phyloP scores from a whole-genome alignment of 2,797 vertebrate genomes.

The Sitta carolinensis region DNA sequence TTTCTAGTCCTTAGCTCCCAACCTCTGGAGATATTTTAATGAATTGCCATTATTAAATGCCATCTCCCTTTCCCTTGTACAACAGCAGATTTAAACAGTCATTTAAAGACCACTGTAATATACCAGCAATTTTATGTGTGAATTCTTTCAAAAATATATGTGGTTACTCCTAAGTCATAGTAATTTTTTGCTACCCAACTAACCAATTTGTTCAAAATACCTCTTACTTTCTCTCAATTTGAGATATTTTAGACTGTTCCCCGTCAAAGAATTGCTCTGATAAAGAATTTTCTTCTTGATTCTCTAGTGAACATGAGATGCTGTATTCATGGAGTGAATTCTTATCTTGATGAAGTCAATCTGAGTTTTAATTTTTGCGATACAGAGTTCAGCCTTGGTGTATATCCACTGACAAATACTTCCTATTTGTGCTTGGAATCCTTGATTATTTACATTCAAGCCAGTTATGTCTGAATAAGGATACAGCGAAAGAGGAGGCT shows the following conservation, averaged over 20 bases:
- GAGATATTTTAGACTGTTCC: neutral
- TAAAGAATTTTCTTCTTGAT: neutral
- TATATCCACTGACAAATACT: neutral
- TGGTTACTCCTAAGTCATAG: neutral
- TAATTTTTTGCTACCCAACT: neutral
- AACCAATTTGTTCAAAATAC: neutral
- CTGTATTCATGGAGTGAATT: neutral
- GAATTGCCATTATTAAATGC: neutral
- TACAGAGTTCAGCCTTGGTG: neutral
- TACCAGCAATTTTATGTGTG: neutral
- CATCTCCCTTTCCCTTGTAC: neutral
- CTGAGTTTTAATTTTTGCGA: neutral
- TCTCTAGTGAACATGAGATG: neutral
- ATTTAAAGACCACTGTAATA: neutral
- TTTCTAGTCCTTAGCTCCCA: neutral
- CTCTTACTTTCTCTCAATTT: neutral
- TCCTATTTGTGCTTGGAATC: neutral
- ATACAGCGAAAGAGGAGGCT: neutral
- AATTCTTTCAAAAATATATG: neutral
- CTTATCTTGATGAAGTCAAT: neutral
- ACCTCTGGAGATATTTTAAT: conserved; percentile 1
- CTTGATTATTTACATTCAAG: neutral
- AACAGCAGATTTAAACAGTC: neutral
- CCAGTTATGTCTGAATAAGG: neutral
- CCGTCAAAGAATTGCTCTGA: neutral